phyloP scores from a whole-genome alignment of 2,113 vertebrate genomes.

The Xiphophorus maculatus region DNA sequence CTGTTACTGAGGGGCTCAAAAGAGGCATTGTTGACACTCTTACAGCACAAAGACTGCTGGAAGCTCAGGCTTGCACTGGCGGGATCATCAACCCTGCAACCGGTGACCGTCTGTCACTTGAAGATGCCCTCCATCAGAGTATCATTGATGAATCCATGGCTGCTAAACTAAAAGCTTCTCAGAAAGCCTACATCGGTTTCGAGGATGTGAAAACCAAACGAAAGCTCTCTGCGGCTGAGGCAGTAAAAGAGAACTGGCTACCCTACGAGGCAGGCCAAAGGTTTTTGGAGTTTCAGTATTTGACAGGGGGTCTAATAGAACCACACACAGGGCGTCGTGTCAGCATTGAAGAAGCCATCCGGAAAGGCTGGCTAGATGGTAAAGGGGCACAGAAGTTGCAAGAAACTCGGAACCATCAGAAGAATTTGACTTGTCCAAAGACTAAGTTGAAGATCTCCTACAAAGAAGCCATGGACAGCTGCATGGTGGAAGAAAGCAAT shows the following conservation, averaged over 20 bases:
- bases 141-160: conserved; percentile 93
- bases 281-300: conserved; percentile 95
- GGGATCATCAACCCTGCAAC: conserved; percentile 92
- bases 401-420: conserved; percentile 86
- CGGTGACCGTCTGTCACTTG: conserved; percentile 86
- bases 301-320: conserved; percentile 94
- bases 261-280: conserved; percentile 96
- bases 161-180: conserved; percentile 89
- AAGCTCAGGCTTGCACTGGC: conserved; percentile 94
- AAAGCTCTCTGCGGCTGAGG: conserved; percentile 93
- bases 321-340: conserved; percentile 85
- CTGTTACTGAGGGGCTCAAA: conserved; percentile 86
- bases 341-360: conserved; percentile 90
- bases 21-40: conserved; percentile 93
- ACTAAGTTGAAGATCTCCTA: conserved; percentile 98
- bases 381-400: conserved; percentile 90
- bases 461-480: conserved; percentile 93
- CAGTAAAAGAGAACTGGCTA: conserved; percentile 95
- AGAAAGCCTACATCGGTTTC: conserved; percentile 92
- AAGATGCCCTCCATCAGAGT: conserved; percentile 87
- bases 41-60: conserved; percentile 91
- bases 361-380: conserved; percentile 89
- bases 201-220: conserved; percentile 93
- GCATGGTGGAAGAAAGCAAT: conserved; percentile 95
- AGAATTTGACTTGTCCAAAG: conserved; percentile 95